A percentile compares a stretch with the other conserved stretches of the same genome.
Evolutionary conservation across 1,140 invertebrate species (phyloP).

Genomic region (Drosophila pachea): DNA sequence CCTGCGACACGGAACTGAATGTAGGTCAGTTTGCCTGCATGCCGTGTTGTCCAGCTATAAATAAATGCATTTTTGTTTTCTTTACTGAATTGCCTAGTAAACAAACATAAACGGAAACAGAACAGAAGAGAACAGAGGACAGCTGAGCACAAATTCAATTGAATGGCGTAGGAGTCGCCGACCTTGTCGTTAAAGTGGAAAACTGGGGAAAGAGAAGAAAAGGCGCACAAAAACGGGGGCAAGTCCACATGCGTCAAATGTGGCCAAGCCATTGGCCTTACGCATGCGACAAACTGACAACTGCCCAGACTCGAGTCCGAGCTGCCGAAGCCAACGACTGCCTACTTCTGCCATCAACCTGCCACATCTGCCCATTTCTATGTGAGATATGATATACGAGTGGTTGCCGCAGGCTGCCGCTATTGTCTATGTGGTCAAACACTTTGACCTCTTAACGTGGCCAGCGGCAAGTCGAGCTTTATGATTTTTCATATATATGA

Average conservation of each 20-base stretch:
- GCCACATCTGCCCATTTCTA: constrained; percentile 12
- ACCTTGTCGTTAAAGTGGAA: constrained; percentile 41
- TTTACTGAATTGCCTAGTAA: constrained; percentile 54
- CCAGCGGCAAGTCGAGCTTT: not conserved
- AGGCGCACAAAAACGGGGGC: constrained; percentile 17
- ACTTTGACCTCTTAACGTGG: constrained; percentile 36
- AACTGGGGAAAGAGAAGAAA: not conserved
- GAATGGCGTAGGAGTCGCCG: constrained; percentile 19
- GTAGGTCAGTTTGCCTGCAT: constrained; percentile 57
- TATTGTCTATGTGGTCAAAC: constrained; percentile 36
- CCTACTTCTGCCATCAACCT: constrained; percentile 4
- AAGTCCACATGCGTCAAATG: constrained; percentile 29
- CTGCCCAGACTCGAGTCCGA: constrained; percentile 21
- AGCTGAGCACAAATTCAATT: constrained; percentile 44
- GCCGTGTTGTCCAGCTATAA: constrained; percentile 52
- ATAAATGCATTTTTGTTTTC: constrained; percentile 59
- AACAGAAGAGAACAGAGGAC: constrained; percentile 28
- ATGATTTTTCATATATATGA: constrained; percentile 2
- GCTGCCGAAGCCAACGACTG: constrained; percentile 7
- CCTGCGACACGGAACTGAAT: constrained; percentile 55
- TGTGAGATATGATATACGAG: constrained; percentile 10
- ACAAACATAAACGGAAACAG: constrained; percentile 32
- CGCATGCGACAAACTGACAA: constrained; percentile 24
- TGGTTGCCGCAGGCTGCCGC: constrained; percentile 18
- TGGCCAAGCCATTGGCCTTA: constrained; percentile 32